Base-by-base conservation (phyloP, 2,888 invertebrate species). In the Hofmannophila pseudospretella region DNA sequence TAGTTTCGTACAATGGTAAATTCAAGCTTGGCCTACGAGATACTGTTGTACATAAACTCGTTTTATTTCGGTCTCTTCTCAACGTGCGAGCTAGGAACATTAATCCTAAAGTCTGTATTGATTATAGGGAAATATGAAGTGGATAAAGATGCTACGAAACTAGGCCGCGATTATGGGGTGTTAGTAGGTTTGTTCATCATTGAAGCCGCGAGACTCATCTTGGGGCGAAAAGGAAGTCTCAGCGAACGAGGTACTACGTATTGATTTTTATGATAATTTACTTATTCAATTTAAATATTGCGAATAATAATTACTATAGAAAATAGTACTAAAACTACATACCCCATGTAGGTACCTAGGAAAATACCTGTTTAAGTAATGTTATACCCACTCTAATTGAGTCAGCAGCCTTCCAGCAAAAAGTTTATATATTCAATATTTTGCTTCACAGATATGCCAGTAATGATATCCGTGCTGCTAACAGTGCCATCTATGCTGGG, bases 11-110 rank as follows among this genome's bases (percentile, higher is more conserved):
- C 41, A 44, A 90, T 91, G 89, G 90, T 93, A 64, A 94, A 93
- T 67, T 91, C 94, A 39, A 94, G 94, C 57, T 88, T 95, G 69
- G 92, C 92, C 11, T 95, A 94, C 59, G 95, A 95, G 87, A 94
- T 95, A 67, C 87, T 95, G 34, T 88, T 95, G 58, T 95, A 95
- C 75, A 89, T 95, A 51, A 95, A 95, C 85, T 94, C 94, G 14
- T 95, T 94, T 88, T 95, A 95, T 79, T 95, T 95, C 67, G 94
- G 94, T 62, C 91, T 95, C 84, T 95, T 95, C 73, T 92, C 94
- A 32, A 89, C 92, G 44, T 94, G 94, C 73, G 95, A 95, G 80
- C 80, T 94, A 49, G 92, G 93, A 43, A 93, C 95, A 75, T 90
- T 92, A 53, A 88, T 93, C 38, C 89, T 95, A 54, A 96, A 96